A percentile compares a stretch with the other conserved stretches of the same genome.
Evolutionary conservation across 2,113 vertebrate genomes (phyloP).

Genomic region (Lepus timidus): DNA sequence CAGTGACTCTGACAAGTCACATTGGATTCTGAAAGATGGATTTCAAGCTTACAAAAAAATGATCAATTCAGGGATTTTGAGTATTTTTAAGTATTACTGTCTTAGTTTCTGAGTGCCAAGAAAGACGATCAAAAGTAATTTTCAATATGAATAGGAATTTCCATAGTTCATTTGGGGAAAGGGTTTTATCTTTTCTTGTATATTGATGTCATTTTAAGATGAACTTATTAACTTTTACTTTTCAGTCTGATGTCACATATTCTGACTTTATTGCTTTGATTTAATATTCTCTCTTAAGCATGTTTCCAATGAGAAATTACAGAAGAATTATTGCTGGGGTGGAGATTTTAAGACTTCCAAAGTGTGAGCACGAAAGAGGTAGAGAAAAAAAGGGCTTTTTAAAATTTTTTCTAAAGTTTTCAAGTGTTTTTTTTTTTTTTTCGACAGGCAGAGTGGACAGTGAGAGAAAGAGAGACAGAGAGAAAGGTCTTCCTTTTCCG

Average conservation of each 20-base stretch:
- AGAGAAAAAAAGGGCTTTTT: neutral
- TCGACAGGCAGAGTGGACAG: too few species aligned
- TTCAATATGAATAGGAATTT: conserved; percentile 60
- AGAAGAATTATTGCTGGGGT: conserved; percentile 49
- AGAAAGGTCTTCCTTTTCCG: too few species aligned
- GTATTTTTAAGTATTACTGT: conserved; percentile 22
- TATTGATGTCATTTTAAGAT: conserved; percentile 54
- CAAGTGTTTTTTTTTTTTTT: neutral
- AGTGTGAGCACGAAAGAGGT: neutral
- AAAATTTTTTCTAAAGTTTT: conserved; percentile 19
- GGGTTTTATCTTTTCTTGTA: conserved; percentile 56
- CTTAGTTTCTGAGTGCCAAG: conserved; percentile 39
- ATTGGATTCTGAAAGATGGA: neutral
- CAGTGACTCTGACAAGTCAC: neutral
- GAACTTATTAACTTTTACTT: conserved; percentile 63
- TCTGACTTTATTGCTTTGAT: conserved; percentile 67
- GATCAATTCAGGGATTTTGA: neutral
- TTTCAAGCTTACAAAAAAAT: neutral
- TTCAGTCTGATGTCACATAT: conserved; percentile 57
- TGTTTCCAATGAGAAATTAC: conserved; percentile 55
- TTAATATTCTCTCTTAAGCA: conserved; percentile 65
- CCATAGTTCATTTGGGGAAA: conserved; percentile 31
- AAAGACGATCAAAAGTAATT: conserved; percentile 50
- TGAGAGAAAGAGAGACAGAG: too few species aligned
- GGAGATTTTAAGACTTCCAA: conserved; percentile 58